phyloP scores from a whole-genome alignment of 2,113 vertebrate species.

The Albula goreensis region DNA sequence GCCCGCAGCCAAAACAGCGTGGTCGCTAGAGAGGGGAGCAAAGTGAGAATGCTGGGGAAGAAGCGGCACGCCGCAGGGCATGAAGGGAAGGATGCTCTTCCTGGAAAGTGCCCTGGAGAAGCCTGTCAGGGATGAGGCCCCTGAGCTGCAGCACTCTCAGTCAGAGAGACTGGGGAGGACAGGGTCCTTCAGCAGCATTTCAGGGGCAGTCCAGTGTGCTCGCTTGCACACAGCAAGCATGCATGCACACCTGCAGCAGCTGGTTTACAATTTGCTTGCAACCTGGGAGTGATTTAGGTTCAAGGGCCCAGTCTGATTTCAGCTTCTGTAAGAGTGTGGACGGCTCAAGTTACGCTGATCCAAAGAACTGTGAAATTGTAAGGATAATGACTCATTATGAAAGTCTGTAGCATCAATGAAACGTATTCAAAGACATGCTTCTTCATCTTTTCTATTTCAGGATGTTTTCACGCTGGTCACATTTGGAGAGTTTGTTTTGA shows the following conservation, averaged over 20 bases:
- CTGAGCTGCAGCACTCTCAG: neutral
- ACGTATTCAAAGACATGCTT: neutral
- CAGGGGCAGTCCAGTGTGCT: neutral
- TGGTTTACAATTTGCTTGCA: neutral
- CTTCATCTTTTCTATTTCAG: neutral
- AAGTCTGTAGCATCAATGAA: neutral
- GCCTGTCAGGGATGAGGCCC: neutral
- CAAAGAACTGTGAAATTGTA: neutral
- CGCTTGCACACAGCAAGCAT: neutral
- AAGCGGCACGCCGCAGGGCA: neutral
- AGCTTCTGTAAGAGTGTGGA: neutral
- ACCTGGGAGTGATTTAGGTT: slow-evolving; percentile 1
- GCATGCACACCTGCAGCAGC: neutral
- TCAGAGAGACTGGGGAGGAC: neutral
- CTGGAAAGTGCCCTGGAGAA: neutral
- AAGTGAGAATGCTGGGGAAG: neutral
- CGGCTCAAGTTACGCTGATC: no score
- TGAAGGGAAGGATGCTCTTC: neutral
- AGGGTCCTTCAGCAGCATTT: neutral
- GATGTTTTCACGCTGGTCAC: no score
- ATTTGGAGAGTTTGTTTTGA: no score
- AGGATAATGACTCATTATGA: neutral
- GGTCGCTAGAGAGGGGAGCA: neutral
- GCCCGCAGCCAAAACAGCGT: neutral
- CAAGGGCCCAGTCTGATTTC: neutral